Base-by-base conservation (phyloP, 2,888 invertebrate species). In the Leptinotarsa tumamoca region DNA sequence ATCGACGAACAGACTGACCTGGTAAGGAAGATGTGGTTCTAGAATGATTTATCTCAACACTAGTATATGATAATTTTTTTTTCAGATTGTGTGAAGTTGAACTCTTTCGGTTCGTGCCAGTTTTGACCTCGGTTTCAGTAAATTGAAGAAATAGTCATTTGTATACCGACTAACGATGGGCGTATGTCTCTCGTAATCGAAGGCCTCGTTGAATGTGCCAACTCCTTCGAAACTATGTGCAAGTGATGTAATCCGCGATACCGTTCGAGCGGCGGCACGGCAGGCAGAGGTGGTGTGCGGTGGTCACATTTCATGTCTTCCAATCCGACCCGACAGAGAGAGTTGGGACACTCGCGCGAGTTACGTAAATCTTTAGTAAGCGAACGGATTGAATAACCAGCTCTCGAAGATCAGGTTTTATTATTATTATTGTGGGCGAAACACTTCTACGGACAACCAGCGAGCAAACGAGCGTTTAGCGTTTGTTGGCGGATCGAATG, bases 181-280 rank as follows among this genome's bases (percentile, higher is more conserved):
- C 63, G 63, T 63, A 63, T 17, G 52, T 17, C 27, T 33, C 63
- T 17, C 63, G 43, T 63, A 63, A 63, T 63, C 63, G 33, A 63
- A 63, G 63, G 33, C 71, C 67, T 71, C 67, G 43, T 43, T 10
- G 58, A 23, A 27, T 67, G 63, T 63, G 63, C 63, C 27, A 70
- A 68, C 68, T 56, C 63, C 71, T 68, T 69, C 23, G 71, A 75
- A 75, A 72, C 68, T 75, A 75, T 75, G 68, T 75, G 58, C 71
- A 67, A 68, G 69, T 74, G 70, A 63, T 72, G 72, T 69, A 75
- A 75, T 71, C 69, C 54, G 72, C 50, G 61, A 66, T 72, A 72
- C 71, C 75, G 72, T 71, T 75, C 69, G 69, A 27, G 33, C 67
- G 33, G 49, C 4, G 52, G 49, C 17, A n/a, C 5, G 52, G 52